Evolutionary conservation across 2,888 invertebrate genomes (phyloP), one percentile per base, ranked within the genome.

Genomic region (Amphimallon solstitiale): DNA sequence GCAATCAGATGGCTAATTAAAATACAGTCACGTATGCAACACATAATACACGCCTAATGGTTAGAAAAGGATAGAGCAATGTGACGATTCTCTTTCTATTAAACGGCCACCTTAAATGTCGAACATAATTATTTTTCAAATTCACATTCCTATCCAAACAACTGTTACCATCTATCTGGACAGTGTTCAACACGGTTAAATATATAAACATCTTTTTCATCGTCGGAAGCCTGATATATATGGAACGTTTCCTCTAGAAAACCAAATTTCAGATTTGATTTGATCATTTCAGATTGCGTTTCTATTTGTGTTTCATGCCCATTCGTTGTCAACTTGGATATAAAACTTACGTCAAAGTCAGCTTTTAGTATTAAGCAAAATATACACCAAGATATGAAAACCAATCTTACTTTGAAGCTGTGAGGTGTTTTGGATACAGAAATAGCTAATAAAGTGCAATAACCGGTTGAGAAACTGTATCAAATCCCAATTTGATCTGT

Each of bases 301-400:
- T 40, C 23, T 10, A 59, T 43, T 12, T 59, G 59, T 40, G 40
- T 59, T 5, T 38, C 43, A 43, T 59, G 43, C 6, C 3, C 19
- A 15, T 59, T 15, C 19, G 23, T 43, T 6, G 59, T 21, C n/a
- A 59, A 10, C 2, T 19, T 43, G 6, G 59, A 59, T 21, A 59
- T 40, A 15, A 59, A 59, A 23, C 40, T 59, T 2, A 43, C 59
- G n/a, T 59, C 59, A 43, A 59, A 59, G 7, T 38, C 37, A 19
- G 40, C 37, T 23, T 56, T 56, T 4, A 37, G 19, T 12, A 40
- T 59, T 10, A 59, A 23, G 15, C 43, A 40, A 19, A 40, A 40
- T 7, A n/a, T 38, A 4, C 37, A 59, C 59, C 59, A 59, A 9
- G 14, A 59, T 5, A 43, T 19, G 6, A 59, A 59, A 9, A 59